These are phyloP conservation scores for Actinostola sp. DNA, from an alignment of 92 coral and sea anemone genomes.

Conservation along the genomic window DNA sequence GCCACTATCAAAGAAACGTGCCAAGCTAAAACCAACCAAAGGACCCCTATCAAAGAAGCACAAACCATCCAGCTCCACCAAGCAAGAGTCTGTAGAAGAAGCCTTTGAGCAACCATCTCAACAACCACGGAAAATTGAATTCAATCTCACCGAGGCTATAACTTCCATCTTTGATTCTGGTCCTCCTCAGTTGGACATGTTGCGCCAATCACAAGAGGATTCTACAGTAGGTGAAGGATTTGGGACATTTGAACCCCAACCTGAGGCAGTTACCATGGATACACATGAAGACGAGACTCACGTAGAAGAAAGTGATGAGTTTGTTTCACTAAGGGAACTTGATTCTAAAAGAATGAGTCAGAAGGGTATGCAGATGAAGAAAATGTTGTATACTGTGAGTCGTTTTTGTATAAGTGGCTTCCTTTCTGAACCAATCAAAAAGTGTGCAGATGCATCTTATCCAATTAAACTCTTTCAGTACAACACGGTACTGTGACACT, in stretches of 20 bases:
- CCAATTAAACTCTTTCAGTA: no score
- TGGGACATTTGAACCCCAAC: conserved; percentile 84
- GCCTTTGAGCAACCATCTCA: conserved; percentile 90
- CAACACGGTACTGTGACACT: no score
- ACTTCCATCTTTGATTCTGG: conserved; percentile 94
- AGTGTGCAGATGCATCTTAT: no score
- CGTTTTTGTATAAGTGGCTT: not conserved
- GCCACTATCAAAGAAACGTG: conserved; percentile 56
- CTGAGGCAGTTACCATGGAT: conserved; percentile 34
- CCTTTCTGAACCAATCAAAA: no score
- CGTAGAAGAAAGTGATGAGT: conserved; percentile 65
- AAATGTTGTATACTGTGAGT: not conserved
- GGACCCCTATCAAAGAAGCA: conserved; percentile 67
- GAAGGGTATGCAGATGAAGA: no score
- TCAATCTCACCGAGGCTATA: conserved; percentile 86
- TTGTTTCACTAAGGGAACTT: conserved; percentile 73
- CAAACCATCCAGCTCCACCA: conserved; percentile 43
- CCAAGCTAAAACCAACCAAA: conserved; percentile 66
- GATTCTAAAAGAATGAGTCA: conserved; percentile 71
- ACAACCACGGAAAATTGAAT: conserved; percentile 81
- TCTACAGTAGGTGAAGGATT: conserved; percentile 66
- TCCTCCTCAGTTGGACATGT: conserved; percentile 39
- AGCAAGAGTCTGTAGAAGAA: conserved; percentile 72
- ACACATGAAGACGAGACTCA: conserved; percentile 53
- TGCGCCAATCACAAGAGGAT: not conserved